Percentiles rank a stretch among this genome's conserved stretches.
Evolutionary conservation across 2,113 vertebrate genomes (phyloP).

Genomic region (Empidonax alnorum): DNA sequence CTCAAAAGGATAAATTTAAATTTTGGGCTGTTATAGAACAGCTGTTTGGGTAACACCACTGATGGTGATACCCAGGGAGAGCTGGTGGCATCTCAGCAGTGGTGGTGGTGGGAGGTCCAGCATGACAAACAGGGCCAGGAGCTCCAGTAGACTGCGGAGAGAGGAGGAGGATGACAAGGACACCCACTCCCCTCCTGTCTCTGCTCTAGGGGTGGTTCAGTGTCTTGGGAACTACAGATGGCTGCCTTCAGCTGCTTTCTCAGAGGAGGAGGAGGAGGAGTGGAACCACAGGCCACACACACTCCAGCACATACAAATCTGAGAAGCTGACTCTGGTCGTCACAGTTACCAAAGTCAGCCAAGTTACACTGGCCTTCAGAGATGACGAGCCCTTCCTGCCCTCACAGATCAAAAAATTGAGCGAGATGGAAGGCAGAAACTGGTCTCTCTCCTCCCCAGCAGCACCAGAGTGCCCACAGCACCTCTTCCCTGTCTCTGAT

Average conservation of each 20-base stretch:
- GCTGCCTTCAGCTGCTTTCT: neutral
- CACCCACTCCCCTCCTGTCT: accelerated
- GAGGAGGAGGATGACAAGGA: neutral
- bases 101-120: accelerated
- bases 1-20: neutral
- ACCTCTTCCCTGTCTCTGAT: neutral
- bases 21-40: neutral
- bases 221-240: neutral
- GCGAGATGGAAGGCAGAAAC: neutral
- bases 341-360: neutral
- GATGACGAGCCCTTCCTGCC: neutral
- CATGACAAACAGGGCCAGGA: neutral
- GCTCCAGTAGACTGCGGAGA: neutral
- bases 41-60: neutral
- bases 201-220: neutral
- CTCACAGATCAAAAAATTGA: neutral
- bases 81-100: neutral
- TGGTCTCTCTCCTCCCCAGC: neutral
- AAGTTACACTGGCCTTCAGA: neutral
- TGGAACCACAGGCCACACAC: neutral
- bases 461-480: neutral
- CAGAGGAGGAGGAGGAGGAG: neutral
- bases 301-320: neutral
- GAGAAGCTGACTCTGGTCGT: neutral
- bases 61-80: neutral